Percentiles rank a stretch among this genome's conserved stretches.
Conservation (phyloP, 2,113 vertebrate genomes). For the Anarhynchus alexandrinus region DNA sequence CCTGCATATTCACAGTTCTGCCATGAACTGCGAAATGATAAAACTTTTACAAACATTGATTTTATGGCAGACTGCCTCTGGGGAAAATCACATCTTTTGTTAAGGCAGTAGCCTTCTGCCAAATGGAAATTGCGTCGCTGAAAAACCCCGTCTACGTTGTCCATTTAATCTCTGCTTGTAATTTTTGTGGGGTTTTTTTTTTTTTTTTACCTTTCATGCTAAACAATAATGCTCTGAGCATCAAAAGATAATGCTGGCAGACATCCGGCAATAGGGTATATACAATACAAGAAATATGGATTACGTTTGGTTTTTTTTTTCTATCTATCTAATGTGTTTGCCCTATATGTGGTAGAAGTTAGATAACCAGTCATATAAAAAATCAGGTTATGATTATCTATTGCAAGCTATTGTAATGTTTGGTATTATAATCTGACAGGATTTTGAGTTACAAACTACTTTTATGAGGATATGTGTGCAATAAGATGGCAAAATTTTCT, state of each 20-base stretch:
- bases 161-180: background rate
- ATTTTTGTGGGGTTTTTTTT: background rate
- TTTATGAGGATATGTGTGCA: background rate
- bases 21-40: background rate
- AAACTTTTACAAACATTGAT: slow-evolving; percentile 18
- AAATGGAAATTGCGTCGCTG: background rate
- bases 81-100: slow-evolving; percentile 13
- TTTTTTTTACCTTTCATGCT: background rate
- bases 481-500: background rate
- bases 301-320: fast-evolving
- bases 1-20: slow-evolving; percentile 3
- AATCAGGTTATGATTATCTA: background rate
- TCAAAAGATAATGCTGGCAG: background rate
- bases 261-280: background rate
- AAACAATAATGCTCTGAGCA: background rate
- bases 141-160: background rate
- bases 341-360: background rate
- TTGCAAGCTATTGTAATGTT: background rate
- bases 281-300: background rate
- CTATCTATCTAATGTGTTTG: background rate
- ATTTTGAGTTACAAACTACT: background rate
- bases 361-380: background rate
- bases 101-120: background rate
- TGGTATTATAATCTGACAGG: background rate
- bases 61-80: background rate